Percentiles rank a stretch among this genome's conserved stretches.
phyloP scores from a whole-genome alignment of 2,888 invertebrate genomes.

The Lochmaea capreae region DNA sequence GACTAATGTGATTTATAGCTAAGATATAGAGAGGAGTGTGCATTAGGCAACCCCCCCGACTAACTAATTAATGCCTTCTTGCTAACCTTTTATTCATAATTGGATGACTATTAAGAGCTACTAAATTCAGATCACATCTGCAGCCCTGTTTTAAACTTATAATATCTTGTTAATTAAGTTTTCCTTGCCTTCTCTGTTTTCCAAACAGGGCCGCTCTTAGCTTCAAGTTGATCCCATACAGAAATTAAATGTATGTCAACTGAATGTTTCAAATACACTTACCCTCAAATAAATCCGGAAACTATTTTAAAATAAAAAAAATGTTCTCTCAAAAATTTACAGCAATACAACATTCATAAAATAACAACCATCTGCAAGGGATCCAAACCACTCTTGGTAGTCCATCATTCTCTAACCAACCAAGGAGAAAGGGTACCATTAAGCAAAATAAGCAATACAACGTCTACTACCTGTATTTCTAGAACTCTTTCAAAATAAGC shows the following conservation, averaged over 20 bases:
- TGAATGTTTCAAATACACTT: neutral
- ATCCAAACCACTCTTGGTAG: too few species aligned
- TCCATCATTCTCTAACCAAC: too few species aligned
- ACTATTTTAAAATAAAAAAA: too few species aligned
- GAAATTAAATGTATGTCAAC: neutral
- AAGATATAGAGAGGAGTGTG: slow-evolving; percentile 61
- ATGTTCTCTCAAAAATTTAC: too few species aligned
- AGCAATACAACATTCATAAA: too few species aligned
- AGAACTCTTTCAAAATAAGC: too few species aligned
- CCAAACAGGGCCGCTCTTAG: slow-evolving; percentile 23
- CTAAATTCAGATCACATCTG: slow-evolving; percentile 62
- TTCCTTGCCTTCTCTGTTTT: slow-evolving; percentile 47
- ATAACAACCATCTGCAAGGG: too few species aligned
- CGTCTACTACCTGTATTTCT: too few species aligned
- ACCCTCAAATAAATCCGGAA: too few species aligned
- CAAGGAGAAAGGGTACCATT: too few species aligned
- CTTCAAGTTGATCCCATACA: neutral
- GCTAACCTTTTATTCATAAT: slow-evolving; percentile 68
- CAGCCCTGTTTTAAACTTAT: slow-evolving; percentile 58
- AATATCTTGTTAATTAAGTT: slow-evolving; percentile 65
- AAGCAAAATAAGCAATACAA: neutral
- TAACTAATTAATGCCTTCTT: slow-evolving; percentile 67
- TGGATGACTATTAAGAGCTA: slow-evolving; percentile 64
- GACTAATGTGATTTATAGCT: slow-evolving; percentile 65
- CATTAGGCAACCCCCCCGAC: slow-evolving; percentile 59